Evolutionary conservation across 2,888 invertebrate genomes (phyloP).

Genomic region (Anagyrus pseudococci): DNA sequence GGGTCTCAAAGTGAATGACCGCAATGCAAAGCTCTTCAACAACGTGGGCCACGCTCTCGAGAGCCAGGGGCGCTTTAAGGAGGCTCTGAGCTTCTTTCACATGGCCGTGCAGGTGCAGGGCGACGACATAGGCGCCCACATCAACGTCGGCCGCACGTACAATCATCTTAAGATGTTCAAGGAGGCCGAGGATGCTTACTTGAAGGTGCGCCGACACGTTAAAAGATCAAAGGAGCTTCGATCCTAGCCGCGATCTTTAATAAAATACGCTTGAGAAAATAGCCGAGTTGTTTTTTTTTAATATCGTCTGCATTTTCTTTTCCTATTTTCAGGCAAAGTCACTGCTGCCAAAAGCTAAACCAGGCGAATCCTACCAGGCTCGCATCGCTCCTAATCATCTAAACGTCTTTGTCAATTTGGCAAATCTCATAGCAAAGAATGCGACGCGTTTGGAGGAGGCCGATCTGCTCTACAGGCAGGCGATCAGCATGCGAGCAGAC

Average conservation of each 20-base stretch:
- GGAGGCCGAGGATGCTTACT: slow-evolving; percentile 92
- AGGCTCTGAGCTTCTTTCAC: slow-evolving; percentile 89
- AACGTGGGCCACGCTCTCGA: slow-evolving; percentile 97
- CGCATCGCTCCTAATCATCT: slow-evolving; percentile 95
- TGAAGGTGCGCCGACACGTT: slow-evolving; percentile 64
- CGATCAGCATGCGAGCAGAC: slow-evolving; percentile 96
- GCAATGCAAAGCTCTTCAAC: slow-evolving; percentile 95
- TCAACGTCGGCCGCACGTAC: slow-evolving; percentile 94
- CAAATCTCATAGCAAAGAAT: slow-evolving; percentile 93
- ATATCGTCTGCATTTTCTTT: too few relatives aligned
- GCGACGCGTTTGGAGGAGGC: slow-evolving; percentile 91
- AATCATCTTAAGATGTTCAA: slow-evolving; percentile 87
- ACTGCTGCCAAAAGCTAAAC: slow-evolving; percentile 86
- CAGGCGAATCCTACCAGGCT: slow-evolving; percentile 94
- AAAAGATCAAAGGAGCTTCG: neutral
- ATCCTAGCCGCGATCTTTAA: too few relatives aligned
- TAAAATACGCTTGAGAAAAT: too few relatives aligned
- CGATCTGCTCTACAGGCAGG: slow-evolving; percentile 91
- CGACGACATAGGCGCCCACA: slow-evolving; percentile 96
- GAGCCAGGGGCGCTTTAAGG: slow-evolving; percentile 71
- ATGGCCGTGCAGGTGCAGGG: slow-evolving; percentile 92
- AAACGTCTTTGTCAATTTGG: slow-evolving; percentile 94
- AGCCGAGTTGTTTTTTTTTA: too few relatives aligned
- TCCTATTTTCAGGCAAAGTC: slow-evolving; percentile 75
- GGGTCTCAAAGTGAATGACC: slow-evolving; percentile 83